Conservation (phyloP, 92 coral and sea anemone species). For the Umimayanthus chanpuru region DNA sequence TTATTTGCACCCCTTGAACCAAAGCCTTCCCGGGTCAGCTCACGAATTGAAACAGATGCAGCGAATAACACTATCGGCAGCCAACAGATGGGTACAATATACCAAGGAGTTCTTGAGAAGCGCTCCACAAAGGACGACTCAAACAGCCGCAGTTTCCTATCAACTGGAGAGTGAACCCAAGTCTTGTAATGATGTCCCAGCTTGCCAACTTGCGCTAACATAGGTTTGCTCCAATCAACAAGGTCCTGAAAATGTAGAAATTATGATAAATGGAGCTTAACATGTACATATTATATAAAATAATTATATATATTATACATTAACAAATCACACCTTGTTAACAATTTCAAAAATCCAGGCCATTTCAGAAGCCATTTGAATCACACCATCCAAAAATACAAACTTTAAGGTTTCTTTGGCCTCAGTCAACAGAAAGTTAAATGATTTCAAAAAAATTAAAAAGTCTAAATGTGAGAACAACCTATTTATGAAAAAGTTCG, state of each 20-base stretch:
- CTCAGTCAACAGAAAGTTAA: no score
- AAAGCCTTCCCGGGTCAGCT: conserved; percentile 55
- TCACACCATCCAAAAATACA: no score
- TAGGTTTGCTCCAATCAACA: conserved; percentile 95
- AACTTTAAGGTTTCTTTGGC: no score
- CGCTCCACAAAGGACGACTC: conserved; percentile 83
- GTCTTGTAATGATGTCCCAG: conserved; percentile 86
- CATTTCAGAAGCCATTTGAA: neutral
- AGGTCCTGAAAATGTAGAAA: conserved; percentile 63
- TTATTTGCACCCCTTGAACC: conserved; percentile 41
- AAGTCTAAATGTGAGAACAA: no score
- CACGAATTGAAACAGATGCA: conserved; percentile 52
- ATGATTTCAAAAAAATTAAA: no score
- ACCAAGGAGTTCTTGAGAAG: conserved; percentile 95
- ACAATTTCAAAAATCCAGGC: neutral
- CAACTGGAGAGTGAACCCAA: conserved; percentile 99
- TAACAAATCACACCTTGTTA: neutral
- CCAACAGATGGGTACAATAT: conserved; percentile 87
- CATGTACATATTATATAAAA: no score
- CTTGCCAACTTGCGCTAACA: conserved; percentile 94
- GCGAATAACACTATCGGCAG: conserved; percentile 73
- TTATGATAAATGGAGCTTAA: no score
- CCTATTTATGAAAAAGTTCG: neutral
- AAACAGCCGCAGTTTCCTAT: conserved; percentile 88
- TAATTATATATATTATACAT: neutral